Conservation (phyloP, 2,797 vertebrate genomes). For the Lepilemur septentrionalis region DNA sequence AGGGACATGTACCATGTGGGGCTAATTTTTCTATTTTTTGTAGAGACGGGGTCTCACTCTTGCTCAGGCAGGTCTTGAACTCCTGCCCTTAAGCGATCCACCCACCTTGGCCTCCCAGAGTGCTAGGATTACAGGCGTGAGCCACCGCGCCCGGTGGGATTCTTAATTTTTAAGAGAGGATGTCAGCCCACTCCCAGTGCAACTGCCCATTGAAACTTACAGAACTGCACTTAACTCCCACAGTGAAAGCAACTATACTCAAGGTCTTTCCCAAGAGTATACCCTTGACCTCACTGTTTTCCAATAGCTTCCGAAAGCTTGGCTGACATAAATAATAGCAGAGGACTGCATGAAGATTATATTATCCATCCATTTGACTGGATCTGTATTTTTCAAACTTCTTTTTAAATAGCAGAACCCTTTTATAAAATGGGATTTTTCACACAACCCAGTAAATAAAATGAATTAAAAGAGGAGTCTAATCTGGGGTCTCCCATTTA, state of each 20-base stretch:
- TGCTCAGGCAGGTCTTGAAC: neutral
- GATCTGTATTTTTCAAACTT: neutral
- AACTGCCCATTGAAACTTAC: neutral
- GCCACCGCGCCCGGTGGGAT: neutral
- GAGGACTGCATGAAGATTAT: neutral
- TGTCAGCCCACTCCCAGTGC: neutral
- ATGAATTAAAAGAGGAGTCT: neutral
- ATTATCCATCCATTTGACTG: neutral
- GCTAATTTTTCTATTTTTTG: neutral
- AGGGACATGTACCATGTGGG: accelerated
- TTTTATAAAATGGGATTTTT: neutral
- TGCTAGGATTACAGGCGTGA: neutral
- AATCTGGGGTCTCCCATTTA: neutral
- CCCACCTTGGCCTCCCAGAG: neutral
- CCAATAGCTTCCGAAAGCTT: neutral
- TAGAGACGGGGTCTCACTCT: neutral
- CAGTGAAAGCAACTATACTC: neutral
- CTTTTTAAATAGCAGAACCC: neutral
- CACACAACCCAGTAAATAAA: neutral
- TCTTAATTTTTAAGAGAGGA: neutral
- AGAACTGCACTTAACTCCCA: neutral
- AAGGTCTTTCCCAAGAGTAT: neutral
- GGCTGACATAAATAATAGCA: neutral
- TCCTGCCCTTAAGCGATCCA: neutral
- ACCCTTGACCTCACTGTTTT: neutral